Conservation (phyloP, 2,888 invertebrate species). For the Limnephilus auricula region DNA sequence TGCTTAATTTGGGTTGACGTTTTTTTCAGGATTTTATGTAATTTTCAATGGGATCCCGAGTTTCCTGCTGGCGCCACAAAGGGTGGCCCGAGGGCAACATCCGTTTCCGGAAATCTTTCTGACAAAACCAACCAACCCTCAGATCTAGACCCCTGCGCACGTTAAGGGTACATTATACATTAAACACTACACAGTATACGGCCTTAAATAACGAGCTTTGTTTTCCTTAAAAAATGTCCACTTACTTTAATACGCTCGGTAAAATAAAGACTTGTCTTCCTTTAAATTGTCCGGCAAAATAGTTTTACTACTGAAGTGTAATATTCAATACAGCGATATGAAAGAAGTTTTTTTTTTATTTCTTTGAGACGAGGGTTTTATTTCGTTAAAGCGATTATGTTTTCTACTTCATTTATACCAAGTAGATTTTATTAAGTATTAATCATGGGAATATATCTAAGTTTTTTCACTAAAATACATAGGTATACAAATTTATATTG, state of each 20-base stretch:
- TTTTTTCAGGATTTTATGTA: constrained; percentile 22
- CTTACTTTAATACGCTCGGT: background rate
- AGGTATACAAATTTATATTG: too few species aligned
- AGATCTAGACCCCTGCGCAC: background rate
- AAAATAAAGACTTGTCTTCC: background rate
- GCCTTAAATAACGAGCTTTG: constrained; percentile 12
- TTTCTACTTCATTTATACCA: background rate
- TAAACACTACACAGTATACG: background rate
- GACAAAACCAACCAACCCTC: constrained; percentile 16
- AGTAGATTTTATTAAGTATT: too few species aligned
- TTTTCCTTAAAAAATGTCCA: background rate
- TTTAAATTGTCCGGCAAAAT: background rate
- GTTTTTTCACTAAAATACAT: too few species aligned
- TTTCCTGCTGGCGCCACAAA: constrained; percentile 34
- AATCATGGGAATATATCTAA: too few species aligned
- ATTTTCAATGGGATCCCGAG: constrained; percentile 20
- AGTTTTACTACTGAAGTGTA: background rate
- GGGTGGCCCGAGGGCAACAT: constrained; percentile 35
- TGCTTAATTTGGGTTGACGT: background rate
- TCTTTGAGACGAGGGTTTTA: background rate
- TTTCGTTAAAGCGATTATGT: background rate
- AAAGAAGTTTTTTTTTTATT: background rate
- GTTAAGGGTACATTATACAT: background rate
- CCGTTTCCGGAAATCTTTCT: constrained; percentile 25
- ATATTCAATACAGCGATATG: background rate